These are phyloP conservation scores for Ichneumon xanthorius DNA, from an alignment of 2,888 invertebrate species.

Conservation along the genomic window DNA sequence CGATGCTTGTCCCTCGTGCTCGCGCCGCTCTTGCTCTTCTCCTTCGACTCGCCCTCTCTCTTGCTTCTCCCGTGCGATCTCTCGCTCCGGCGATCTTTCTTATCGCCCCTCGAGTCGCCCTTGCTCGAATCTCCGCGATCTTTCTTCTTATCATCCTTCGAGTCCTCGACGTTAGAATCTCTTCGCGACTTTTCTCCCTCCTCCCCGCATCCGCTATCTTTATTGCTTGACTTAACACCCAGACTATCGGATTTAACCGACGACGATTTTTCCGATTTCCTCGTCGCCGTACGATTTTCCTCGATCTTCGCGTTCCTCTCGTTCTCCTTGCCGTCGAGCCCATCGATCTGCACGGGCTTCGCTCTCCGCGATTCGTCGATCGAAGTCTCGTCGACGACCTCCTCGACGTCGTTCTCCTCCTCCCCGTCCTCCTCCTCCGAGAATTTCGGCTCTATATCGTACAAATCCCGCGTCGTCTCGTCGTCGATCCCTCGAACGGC, in stretches of 20 bases:
- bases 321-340: conserved; percentile 60
- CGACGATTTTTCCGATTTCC: conserved; percentile 35
- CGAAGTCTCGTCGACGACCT: conserved; percentile 66
- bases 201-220: conserved; percentile 40
- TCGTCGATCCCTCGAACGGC: conserved; percentile 65
- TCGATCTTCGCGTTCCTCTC: conserved; percentile 63
- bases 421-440: conserved; percentile 79
- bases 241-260: conserved; percentile 45
- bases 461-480: conserved; percentile 75
- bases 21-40: conserved; percentile 76
- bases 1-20: conserved; percentile 73
- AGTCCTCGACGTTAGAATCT: conserved; percentile 28
- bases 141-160: conserved; percentile 63
- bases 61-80: conserved; percentile 67
- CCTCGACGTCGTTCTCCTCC: conserved; percentile 29
- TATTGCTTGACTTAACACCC: conserved; percentile 47
- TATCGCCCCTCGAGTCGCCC: conserved; percentile 67
- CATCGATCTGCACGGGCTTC: conserved; percentile 14
- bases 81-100: conserved; percentile 68
- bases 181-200: conserved; percentile 67
- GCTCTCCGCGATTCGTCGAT: conserved; percentile 75
- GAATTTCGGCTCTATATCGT: conserved; percentile 78
- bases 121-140: conserved; percentile 60
- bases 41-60: conserved; percentile 79
- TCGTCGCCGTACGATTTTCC: conserved; percentile 16